Percentiles rank a stretch among this genome's conserved stretches.
These are phyloP conservation scores for Nephotettix cincticeps DNA, from an alignment of 1,140 invertebrate genomes.

Conservation along the genomic window DNA sequence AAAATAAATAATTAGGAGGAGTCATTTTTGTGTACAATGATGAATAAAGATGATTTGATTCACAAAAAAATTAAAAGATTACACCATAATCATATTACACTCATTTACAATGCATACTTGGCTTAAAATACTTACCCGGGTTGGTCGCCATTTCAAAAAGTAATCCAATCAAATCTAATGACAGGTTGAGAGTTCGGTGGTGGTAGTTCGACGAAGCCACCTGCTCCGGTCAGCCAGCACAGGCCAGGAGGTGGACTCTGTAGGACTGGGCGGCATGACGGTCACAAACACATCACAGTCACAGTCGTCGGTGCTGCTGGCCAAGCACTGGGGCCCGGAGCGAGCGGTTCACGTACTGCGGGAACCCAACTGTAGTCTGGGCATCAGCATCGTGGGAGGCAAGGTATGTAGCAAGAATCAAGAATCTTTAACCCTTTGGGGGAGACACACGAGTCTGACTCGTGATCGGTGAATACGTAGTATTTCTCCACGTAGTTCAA, in stretches of 20 bases:
- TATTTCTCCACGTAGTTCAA: too few species aligned
- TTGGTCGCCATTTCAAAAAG: too few species aligned
- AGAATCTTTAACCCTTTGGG: too few species aligned
- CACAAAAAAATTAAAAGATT: too few species aligned
- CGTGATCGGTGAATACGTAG: too few species aligned
- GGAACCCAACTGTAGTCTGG: conserved; percentile 73
- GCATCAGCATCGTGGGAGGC: conserved; percentile 96
- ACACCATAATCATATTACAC: too few species aligned
- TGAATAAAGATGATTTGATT: too few species aligned
- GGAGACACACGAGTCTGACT: too few species aligned
- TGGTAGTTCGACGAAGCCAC: neutral
- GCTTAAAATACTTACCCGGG: too few species aligned
- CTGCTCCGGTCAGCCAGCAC: conserved; percentile 27
- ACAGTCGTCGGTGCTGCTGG: conserved; percentile 51
- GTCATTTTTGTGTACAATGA: neutral
- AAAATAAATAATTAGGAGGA: neutral
- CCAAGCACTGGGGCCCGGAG: conserved; percentile 87
- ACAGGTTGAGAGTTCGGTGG: neutral
- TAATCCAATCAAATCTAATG: neutral
- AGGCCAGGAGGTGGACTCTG: conserved; percentile 26
- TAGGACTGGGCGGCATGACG: conserved; percentile 46
- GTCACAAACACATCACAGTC: conserved; percentile 45
- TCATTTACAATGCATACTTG: too few species aligned
- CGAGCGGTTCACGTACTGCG: conserved; percentile 71
- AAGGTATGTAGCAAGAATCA: conserved; percentile 75